Percentiles rank a stretch among this genome's conserved stretches.
Conservation (phyloP, 2,797 vertebrate genomes). For the Nyctalus aviator region DNA sequence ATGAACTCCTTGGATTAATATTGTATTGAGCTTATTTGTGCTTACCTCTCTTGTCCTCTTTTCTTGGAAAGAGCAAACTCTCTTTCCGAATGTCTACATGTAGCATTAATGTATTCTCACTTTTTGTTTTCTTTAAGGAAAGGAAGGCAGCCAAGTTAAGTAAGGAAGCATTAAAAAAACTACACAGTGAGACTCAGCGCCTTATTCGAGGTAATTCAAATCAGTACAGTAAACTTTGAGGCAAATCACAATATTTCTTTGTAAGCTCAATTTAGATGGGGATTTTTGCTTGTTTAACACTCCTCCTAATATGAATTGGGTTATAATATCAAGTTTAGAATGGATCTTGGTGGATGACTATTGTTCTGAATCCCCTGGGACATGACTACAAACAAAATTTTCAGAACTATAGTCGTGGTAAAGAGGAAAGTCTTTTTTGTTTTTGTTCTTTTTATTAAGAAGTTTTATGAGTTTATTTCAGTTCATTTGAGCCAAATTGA, state of each 20-base stretch:
- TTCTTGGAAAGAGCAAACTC: conserved; percentile 44
- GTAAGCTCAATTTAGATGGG: conserved; percentile 15
- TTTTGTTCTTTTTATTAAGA: too few relatives aligned
- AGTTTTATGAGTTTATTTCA: too few relatives aligned
- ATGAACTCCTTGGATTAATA: conserved; percentile 21
- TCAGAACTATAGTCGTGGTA: not conserved
- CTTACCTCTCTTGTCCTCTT: conserved; percentile 16
- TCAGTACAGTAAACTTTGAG: not conserved
- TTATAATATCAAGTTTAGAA: conserved; percentile 46
- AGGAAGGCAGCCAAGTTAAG: conserved; percentile 95
- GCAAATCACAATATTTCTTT: conserved; percentile 27
- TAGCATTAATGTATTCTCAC: conserved; percentile 61
- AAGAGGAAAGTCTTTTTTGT: not conserved
- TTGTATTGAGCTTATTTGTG: conserved; percentile 18
- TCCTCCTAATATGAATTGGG: conserved; percentile 19
- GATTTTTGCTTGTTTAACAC: not conserved
- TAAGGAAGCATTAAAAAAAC: conserved; percentile 95
- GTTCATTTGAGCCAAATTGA: too few relatives aligned
- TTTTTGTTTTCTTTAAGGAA: conserved; percentile 89
- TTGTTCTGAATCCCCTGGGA: conserved; percentile 46
- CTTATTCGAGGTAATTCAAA: conserved; percentile 94
- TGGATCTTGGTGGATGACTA: conserved; percentile 36
- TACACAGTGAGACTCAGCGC: conserved; percentile 96
- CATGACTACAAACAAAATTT: conserved; percentile 55
- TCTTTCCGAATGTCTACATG: conserved; percentile 55